Conservation (phyloP, 2,113 vertebrate genomes). For the Sylvilagus bachmani region DNA sequence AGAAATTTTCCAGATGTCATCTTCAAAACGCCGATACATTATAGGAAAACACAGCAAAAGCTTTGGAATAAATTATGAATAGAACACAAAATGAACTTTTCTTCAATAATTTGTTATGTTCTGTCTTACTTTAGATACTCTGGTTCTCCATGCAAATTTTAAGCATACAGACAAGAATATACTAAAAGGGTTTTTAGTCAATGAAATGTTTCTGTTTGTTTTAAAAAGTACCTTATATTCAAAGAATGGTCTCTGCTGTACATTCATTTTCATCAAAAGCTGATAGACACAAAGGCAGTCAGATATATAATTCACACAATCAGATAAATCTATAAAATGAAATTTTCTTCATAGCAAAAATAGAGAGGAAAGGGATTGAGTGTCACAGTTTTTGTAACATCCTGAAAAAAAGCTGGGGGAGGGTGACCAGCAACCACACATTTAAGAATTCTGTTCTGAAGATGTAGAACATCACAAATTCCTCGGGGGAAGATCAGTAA, state of each 20-base stretch:
- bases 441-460: conserved; percentile 18
- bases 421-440: not conserved
- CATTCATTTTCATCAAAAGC: not conserved
- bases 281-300: conserved; percentile 30
- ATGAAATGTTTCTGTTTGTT: not conserved
- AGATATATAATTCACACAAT: not conserved
- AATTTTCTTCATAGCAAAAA: not conserved
- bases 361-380: not conserved
- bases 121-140: not conserved
- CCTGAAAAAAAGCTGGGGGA: conserved; percentile 16
- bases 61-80: not conserved
- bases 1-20: conserved; percentile 81
- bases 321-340: not conserved
- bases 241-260: not conserved
- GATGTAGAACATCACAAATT: not conserved
- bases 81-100: conserved; percentile 47
- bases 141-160: not conserved
- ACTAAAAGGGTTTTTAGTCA: not conserved
- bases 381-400: not conserved
- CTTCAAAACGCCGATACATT: conserved; percentile 67
- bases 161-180: not conserved
- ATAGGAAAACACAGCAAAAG: conserved; percentile 36
- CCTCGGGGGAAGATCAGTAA: conserved; percentile 20
- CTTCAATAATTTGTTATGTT: not conserved
- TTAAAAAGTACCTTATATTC: conserved; percentile 37